Evolutionary conservation across 2,797 vertebrate species (phyloP).

Genomic region (Esox lucius): DNA sequence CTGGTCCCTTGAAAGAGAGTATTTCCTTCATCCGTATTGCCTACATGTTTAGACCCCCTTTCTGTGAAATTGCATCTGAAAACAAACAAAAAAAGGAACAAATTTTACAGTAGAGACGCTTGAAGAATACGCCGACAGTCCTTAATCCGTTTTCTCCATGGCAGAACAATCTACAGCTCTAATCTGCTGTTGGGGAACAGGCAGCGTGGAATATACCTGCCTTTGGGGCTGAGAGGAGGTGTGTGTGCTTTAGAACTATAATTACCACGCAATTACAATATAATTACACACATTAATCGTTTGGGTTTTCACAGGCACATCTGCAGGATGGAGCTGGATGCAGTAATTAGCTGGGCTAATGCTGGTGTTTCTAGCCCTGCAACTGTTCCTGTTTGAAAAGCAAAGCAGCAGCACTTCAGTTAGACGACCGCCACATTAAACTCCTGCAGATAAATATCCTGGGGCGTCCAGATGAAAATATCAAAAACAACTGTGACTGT

Average conservation of each 20-base stretch:
- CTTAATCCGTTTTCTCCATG: slow-evolving; percentile 63
- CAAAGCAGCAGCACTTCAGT: slow-evolving; percentile 42
- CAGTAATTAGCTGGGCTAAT: slow-evolving; percentile 64
- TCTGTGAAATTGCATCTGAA: slow-evolving; percentile 62
- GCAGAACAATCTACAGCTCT: slow-evolving; percentile 61
- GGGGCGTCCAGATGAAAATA: slow-evolving; percentile 71
- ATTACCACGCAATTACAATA: slow-evolving; percentile 73
- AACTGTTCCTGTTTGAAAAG: slow-evolving; percentile 66
- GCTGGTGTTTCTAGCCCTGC: slow-evolving; percentile 53
- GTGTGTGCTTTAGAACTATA: slow-evolving; percentile 62
- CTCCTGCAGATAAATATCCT: slow-evolving; percentile 74
- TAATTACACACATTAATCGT: slow-evolving; percentile 73
- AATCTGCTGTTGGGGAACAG: slow-evolving; percentile 53
- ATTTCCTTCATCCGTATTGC: slow-evolving; percentile 36
- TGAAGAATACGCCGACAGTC: slow-evolving; percentile 48
- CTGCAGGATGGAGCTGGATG: slow-evolving; percentile 51
- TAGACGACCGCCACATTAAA: slow-evolving; percentile 24
- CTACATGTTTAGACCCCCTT: slow-evolving; percentile 37
- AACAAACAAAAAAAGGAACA: slow-evolving; percentile 63
- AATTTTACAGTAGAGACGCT: slow-evolving; percentile 56
- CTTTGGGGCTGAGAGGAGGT: slow-evolving; percentile 56
- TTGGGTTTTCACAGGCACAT: slow-evolving; percentile 58
- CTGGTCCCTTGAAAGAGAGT: slow-evolving; percentile 27
- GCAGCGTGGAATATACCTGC: slow-evolving; percentile 51
- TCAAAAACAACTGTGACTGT: slow-evolving; percentile 68